Conservation (phyloP, 2,888 invertebrate genomes). For the Brenthis ino region DNA sequence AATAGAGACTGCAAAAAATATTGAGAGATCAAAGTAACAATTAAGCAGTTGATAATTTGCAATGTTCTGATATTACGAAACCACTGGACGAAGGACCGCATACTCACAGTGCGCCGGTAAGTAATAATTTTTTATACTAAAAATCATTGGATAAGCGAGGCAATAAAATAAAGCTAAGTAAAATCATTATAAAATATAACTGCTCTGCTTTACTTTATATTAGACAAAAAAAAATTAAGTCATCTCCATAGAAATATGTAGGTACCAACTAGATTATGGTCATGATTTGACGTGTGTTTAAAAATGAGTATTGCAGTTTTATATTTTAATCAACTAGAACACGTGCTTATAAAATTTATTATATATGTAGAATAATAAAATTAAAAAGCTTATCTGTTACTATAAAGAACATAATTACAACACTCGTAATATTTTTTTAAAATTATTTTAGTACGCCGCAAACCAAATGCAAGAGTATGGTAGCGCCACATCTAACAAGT, state of each 20-base stretch:
- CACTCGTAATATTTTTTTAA: background rate
- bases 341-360: background rate
- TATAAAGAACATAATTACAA: background rate
- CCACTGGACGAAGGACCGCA: constrained; percentile 2
- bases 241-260: background rate
- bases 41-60: constrained; percentile 52
- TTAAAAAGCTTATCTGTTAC: background rate
- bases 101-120: constrained; percentile 2
- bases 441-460: constrained; percentile 32
- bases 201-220: background rate
- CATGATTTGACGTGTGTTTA: constrained; percentile 9
- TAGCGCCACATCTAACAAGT: constrained; percentile 63
- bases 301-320: background rate
- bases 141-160: background rate
- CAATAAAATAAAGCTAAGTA: background rate
- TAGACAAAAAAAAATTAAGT: background rate
- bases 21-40: constrained; percentile 56
- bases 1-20: constrained; percentile 46
- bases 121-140: background rate
- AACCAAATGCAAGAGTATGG: constrained; percentile 80
- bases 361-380: constrained; percentile 2
- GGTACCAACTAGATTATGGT: constrained; percentile 32
- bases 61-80: constrained; percentile 58
- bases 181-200: background rate
- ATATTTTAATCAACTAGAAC: no score